Percentiles rank a stretch among this genome's conserved stretches.
Conservation (phyloP, 2,797 vertebrate genomes). For the Poecilia picta region DNA sequence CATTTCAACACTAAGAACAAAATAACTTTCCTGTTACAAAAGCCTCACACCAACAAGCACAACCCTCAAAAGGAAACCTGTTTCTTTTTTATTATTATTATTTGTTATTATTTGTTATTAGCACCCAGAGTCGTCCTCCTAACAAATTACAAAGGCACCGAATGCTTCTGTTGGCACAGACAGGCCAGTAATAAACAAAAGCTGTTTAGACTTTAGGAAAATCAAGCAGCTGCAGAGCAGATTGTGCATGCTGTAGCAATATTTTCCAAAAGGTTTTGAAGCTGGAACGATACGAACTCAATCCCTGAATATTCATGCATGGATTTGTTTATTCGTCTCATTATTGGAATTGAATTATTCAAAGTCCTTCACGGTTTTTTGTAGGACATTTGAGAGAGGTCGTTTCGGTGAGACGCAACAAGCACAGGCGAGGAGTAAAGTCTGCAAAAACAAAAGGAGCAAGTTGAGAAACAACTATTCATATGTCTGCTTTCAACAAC, state of each 20-base stretch:
- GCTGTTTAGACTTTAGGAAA: slow-evolving; percentile 57
- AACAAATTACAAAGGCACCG: background rate
- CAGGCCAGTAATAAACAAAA: slow-evolving; percentile 44
- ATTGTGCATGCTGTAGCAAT: slow-evolving; percentile 75
- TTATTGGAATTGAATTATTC: slow-evolving; percentile 72
- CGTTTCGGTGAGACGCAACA: slow-evolving; percentile 32
- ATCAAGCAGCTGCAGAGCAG: slow-evolving; percentile 78
- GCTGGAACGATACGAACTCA: slow-evolving; percentile 70
- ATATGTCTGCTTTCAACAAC: background rate
- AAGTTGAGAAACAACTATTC: background rate
- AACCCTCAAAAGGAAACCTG: background rate
- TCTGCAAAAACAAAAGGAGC: background rate
- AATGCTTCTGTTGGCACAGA: slow-evolving; percentile 24
- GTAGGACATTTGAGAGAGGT: slow-evolving; percentile 65
- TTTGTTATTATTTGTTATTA: background rate
- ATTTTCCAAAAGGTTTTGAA: slow-evolving; percentile 78
- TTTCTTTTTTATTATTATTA: no score
- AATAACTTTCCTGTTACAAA: background rate
- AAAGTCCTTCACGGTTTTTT: slow-evolving; percentile 63
- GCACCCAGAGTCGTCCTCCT: background rate
- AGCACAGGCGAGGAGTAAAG: background rate
- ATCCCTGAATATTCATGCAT: slow-evolving; percentile 80
- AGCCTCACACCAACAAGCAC: background rate
- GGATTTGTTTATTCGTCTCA: slow-evolving; percentile 79
- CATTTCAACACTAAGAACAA: background rate